phyloP scores from a whole-genome alignment of 1,140 invertebrate species.

The Hylaeus volcanicus region DNA sequence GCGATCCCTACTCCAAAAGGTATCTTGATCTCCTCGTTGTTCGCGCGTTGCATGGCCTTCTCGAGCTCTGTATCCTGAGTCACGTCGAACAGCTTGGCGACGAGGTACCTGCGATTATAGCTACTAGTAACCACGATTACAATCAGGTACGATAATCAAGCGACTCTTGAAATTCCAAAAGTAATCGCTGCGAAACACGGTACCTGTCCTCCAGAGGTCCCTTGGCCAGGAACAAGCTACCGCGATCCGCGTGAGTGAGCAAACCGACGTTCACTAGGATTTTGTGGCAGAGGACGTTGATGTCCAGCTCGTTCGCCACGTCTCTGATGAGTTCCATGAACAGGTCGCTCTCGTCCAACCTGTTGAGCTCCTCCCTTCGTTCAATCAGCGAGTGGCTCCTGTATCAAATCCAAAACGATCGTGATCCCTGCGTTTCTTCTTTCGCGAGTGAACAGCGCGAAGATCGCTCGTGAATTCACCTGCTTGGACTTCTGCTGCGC shows the following conservation, averaged over 20 bases:
- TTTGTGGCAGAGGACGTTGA: conserved; percentile 96
- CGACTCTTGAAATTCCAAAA: too few relatives aligned
- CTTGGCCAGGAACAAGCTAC: conserved; percentile 92
- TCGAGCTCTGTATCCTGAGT: conserved; percentile 92
- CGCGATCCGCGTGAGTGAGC: conserved; percentile 92
- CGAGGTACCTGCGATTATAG: conserved; percentile 82
- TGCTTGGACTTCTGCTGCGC: conserved; percentile 81
- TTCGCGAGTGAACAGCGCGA: too few relatives aligned
- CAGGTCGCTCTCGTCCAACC: conserved; percentile 89
- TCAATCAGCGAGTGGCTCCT: conserved; percentile 76
- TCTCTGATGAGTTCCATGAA: conserved; percentile 97
- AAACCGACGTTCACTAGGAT: conserved; percentile 95
- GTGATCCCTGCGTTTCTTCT: too few relatives aligned
- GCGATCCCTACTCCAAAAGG: conserved; percentile 95
- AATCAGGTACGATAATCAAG: too few relatives aligned
- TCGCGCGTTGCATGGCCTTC: conserved; percentile 86
- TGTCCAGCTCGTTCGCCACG: conserved; percentile 95
- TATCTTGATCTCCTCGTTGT: conserved; percentile 90
- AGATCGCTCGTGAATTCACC: conserved; percentile 73
- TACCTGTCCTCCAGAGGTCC: conserved; percentile 85
- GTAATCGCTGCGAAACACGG: too few relatives aligned
- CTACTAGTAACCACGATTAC: too few relatives aligned
- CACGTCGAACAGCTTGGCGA: conserved; percentile 96
- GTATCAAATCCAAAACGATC: neutral
- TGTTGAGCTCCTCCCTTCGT: conserved; percentile 82